Evolutionary conservation across 2,113 vertebrate genomes (phyloP).

Genomic region (Dicentrarchus labrax): DNA sequence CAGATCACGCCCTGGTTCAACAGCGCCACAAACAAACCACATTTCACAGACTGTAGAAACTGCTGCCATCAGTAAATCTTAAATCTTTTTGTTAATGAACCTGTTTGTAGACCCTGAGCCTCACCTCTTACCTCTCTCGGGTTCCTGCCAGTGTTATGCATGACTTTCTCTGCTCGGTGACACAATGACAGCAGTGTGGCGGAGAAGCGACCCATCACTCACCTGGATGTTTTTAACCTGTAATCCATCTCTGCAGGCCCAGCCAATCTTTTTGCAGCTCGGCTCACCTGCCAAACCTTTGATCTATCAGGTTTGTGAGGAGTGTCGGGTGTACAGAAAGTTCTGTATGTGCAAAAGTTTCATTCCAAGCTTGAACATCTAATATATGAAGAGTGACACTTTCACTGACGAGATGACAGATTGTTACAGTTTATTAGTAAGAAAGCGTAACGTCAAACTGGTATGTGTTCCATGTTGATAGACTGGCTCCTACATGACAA

Average conservation of each 20-base stretch:
- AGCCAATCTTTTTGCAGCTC: not conserved
- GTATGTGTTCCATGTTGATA: no score
- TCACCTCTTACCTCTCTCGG: not conserved
- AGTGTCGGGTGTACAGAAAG: not conserved
- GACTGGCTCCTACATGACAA: not conserved
- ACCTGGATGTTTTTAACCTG: no score
- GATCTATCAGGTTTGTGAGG: not conserved
- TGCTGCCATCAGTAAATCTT: not conserved
- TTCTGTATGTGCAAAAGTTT: not conserved
- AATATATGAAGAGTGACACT: not conserved
- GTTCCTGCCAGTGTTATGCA: not conserved
- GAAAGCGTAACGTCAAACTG: not conserved
- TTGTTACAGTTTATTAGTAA: not conserved
- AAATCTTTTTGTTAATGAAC: not conserved
- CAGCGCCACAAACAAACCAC: not conserved
- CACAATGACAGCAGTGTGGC: not conserved
- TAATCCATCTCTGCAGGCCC: not conserved
- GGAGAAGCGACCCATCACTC: no score
- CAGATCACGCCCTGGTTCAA: not conserved
- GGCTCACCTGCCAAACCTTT: not conserved
- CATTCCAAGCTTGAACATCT: not conserved
- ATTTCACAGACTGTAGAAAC: not conserved
- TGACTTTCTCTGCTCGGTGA: not conserved
- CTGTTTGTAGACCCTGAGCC: not conserved
- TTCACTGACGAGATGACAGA: not conserved